Conservation (phyloP, 2,888 invertebrate species). For the Epistrophella euchroma region DNA sequence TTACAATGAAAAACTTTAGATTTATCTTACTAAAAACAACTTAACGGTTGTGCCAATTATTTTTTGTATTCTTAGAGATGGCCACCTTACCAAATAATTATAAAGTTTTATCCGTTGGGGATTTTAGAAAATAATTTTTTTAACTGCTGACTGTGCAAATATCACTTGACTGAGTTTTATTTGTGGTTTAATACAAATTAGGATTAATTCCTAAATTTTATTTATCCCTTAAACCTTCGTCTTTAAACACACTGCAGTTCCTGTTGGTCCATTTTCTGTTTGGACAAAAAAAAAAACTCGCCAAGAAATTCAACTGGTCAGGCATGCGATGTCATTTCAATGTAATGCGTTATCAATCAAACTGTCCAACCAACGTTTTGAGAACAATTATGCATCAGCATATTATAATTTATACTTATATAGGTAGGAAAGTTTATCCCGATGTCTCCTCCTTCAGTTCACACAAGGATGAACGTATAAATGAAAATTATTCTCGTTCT, state of each 20-base stretch:
- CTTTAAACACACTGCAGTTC: background rate
- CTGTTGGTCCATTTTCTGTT: background rate
- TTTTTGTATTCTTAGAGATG: too few species aligned
- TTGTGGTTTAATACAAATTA: too few species aligned
- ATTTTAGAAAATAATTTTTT: too few species aligned
- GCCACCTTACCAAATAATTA: too few species aligned
- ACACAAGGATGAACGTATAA: slow-evolving; percentile 40
- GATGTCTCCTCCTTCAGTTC: background rate
- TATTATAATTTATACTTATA: slow-evolving; percentile 65
- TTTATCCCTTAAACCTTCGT: background rate
- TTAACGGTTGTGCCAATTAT: too few species aligned
- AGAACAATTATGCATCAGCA: slow-evolving; percentile 61
- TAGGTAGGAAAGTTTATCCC: slow-evolving; percentile 47
- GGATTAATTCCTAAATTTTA: too few species aligned
- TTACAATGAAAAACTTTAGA: too few species aligned
- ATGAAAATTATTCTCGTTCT: slow-evolving; percentile 44
- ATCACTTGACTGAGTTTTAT: too few species aligned
- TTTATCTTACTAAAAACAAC: too few species aligned
- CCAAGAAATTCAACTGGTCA: slow-evolving; percentile 6
- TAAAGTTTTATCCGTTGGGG: too few species aligned
- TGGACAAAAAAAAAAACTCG: background rate
- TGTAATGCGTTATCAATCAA: slow-evolving; percentile 69
- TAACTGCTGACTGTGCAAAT: too few species aligned
- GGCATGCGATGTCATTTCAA: slow-evolving; percentile 37
- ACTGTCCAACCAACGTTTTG: slow-evolving; percentile 55